phyloP scores from a whole-genome alignment of 1,140 invertebrate genomes.

The Sitodiplosis mosellana region DNA sequence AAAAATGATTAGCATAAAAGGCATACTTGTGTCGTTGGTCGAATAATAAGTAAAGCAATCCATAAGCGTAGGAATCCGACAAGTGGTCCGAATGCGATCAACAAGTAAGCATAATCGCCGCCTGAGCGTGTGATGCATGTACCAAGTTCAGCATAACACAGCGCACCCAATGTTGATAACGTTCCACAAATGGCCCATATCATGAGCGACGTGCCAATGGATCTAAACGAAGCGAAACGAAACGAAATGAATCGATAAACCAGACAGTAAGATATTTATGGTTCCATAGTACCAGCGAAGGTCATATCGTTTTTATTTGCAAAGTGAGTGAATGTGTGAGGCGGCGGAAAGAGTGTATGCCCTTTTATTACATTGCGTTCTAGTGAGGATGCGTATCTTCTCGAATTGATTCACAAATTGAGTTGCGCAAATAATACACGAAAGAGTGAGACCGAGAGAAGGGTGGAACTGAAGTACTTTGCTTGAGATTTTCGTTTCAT shows the following conservation, averaged over 20 bases:
- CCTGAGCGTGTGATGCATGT: constrained; percentile 65
- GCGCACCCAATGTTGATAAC: constrained; percentile 53
- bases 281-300: not conserved
- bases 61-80: constrained; percentile 75
- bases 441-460: too few relatives aligned
- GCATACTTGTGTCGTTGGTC: constrained; percentile 44
- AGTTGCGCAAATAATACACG: too few relatives aligned
- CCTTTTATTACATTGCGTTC: too few relatives aligned
- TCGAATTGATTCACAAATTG: not conserved
- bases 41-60: constrained; percentile 69
- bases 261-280: not conserved
- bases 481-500: too few relatives aligned
- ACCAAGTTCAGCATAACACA: constrained; percentile 74
- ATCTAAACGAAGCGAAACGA: too few relatives aligned
- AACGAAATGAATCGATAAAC: constrained; percentile 4
- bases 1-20: not conserved
- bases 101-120: constrained; percentile 76
- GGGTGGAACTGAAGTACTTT: too few relatives aligned
- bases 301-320: not conserved
- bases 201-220: constrained; percentile 45
- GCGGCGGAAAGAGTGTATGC: too few relatives aligned
- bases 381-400: not conserved
- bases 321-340: not conserved
- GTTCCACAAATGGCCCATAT: constrained; percentile 57
- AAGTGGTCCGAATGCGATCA: constrained; percentile 72